Percentiles rank a stretch among this genome's conserved stretches.
These are phyloP conservation scores for Scomber scombrus DNA, from an alignment of 2,113 vertebrate genomes.

Conservation along the genomic window DNA sequence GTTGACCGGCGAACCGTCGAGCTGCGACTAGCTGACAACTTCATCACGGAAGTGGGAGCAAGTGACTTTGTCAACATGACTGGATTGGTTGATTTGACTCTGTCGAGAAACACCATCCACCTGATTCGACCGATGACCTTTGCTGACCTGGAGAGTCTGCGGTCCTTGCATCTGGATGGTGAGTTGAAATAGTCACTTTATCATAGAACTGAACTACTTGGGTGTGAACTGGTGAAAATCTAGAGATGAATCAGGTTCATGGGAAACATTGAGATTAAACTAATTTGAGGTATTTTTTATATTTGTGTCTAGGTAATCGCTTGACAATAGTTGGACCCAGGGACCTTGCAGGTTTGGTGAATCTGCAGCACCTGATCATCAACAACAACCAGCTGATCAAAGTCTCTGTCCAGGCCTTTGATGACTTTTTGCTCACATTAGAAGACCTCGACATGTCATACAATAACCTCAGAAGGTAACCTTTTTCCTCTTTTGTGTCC, in stretches of 20 bases:
- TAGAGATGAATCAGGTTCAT: neutral
- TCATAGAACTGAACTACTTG: neutral
- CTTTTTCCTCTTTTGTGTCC: neutral
- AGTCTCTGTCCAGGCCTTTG: slow-evolving; percentile 87
- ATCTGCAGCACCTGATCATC: slow-evolving; percentile 92
- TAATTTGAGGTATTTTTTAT: neutral
- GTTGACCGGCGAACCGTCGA: slow-evolving; percentile 93
- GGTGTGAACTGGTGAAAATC: neutral
- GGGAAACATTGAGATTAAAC: neutral
- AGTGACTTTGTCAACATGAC: slow-evolving; percentile 93
- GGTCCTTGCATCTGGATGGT: slow-evolving; percentile 92
- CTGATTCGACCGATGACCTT: slow-evolving; percentile 89
- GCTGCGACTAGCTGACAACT: slow-evolving; percentile 93
- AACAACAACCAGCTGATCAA: slow-evolving; percentile 92
- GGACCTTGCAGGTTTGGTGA: slow-evolving; percentile 88
- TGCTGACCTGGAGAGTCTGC: slow-evolving; percentile 91
- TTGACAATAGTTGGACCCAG: slow-evolving; percentile 86
- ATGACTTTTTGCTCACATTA: slow-evolving; percentile 90
- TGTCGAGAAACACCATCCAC: slow-evolving; percentile 93
- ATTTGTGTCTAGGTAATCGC: slow-evolving; percentile 83
- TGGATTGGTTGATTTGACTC: slow-evolving; percentile 91
- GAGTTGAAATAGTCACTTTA: slow-evolving; percentile 2
- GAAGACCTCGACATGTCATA: slow-evolving; percentile 94
- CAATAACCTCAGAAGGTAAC: slow-evolving; percentile 89
- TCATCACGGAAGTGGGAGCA: slow-evolving; percentile 89